Base-by-base conservation (phyloP, 2,113 vertebrate species). In the Anas platyrhynchos region DNA sequence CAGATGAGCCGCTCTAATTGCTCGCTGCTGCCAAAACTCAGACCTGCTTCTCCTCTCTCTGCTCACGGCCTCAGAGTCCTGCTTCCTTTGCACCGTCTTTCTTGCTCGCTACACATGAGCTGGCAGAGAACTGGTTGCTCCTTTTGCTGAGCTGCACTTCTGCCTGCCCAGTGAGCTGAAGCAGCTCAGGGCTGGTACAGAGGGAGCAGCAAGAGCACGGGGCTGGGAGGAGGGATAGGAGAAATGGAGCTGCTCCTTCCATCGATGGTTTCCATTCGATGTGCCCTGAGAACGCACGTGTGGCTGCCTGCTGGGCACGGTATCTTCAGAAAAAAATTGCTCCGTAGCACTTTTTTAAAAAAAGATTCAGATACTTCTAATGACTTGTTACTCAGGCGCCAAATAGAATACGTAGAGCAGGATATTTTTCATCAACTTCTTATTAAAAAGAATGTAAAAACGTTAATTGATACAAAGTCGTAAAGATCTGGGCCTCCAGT, bases 381-480 rank as follows among this genome's bases (percentile, higher is more conserved):
- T 65, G 80, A 50, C 62, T 91, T 63, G 38, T 43, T 89, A 50
- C 62, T 79, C 54, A 74, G 54, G 31, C 89, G 86, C 86, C 90
- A 96, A 90, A 75, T 81, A 71, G 83, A 75, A 71, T 48, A 61
- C 32, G 62, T 88, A 88, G 25, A 82, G 29, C 76, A 84, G 90
- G 90, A 86, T 96, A 90, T 90, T 96, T 95, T 96, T 88, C 80
- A 95, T 92, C 71, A 92, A 93, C 80, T 89, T 93, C 83, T 80
- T 92, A 91, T 94, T 94, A 93, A 84, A 94, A 95, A 88, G 56
- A 92, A 72, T 69, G 66, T 81, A 75, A 90, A 90, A 89, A 21
- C 63, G 87, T 92, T 94, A 96, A 93, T 86, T 91, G 88, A 92
- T 91, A 76, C 16, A 13, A 76, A 93, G 71, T 34, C 50, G 29